Base-by-base conservation (phyloP, 2,113 vertebrate species). In the Salvator merianae region DNA sequence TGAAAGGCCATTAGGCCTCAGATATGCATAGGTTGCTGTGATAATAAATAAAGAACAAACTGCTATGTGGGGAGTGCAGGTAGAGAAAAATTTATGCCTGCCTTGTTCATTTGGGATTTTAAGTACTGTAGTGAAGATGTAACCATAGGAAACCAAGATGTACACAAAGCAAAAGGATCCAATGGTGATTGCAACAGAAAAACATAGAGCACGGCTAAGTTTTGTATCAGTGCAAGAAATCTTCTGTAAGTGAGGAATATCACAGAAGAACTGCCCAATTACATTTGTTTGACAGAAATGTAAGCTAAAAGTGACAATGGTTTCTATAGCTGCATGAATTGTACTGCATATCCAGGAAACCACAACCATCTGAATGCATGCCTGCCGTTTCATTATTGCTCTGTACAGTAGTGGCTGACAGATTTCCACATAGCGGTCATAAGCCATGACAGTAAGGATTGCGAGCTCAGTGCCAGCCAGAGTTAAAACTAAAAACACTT, bases 51-150 rank as follows among this genome's bases (percentile, higher is more conserved):
- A 28, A 13, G 28, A 30, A 65, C 28, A 90, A 77, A 0, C 85
- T 85, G n/a, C n/a, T 32, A 92, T 72, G 38, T 93, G 92, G 28
- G 90, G 89, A 10, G 73, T 83, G 3, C 90, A 88, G 0, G 88
- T 93, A 40, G 88, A 78, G 69, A 88, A 4, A 1, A 87, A 92
- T 75, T 82, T 93, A 4, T 82, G 82, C 3, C 59, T 0, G 70
- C 47, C 18, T 70, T 38, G 26, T 82, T 75, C 7, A 40, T 26
- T 28, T 88, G 78, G 74, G 32, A 69, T 69, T 12, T 14, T 50
- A 69, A 90, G 83, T 0, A 91, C 38, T 0, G 22, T 22, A 32
- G 71, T 75, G 36, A 83, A 50, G 80, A 90, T 90, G 0, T 85
- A 77, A 13, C 75, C 50, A 1, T 88, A 92, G 0, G 91, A 93